These are phyloP conservation scores for Sclerurus mexicanus DNA, from an alignment of 2,113 vertebrate species.

Conservation along the genomic window DNA sequence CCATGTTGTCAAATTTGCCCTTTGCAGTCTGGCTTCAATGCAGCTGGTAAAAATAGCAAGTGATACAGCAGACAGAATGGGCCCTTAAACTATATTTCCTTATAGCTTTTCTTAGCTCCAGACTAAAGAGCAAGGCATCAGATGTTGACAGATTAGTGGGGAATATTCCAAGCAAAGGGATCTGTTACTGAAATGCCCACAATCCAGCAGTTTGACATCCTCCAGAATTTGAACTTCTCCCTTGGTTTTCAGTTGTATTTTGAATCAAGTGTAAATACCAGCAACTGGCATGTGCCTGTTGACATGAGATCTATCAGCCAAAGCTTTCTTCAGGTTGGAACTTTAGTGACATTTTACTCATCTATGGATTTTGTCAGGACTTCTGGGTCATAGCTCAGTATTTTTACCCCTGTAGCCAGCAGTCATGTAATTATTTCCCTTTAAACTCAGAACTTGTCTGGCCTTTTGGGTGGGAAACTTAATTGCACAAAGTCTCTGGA, in stretches of 20 bases:
- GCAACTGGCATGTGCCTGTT: background rate
- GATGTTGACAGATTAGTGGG: conserved; percentile 12
- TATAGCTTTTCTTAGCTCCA: conserved; percentile 57
- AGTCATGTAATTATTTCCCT: background rate
- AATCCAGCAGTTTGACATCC: background rate
- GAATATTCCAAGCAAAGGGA: background rate
- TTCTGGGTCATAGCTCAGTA: background rate
- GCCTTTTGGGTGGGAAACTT: background rate
- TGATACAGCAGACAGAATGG: conserved; percentile 33
- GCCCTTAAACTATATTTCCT: conserved; percentile 21
- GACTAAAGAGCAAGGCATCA: conserved; percentile 47
- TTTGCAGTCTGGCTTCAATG: conserved; percentile 26
- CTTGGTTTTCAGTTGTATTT: background rate
- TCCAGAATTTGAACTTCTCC: background rate
- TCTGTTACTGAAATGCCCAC: background rate
- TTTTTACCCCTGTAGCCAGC: background rate
- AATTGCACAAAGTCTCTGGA: background rate
- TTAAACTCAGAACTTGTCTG: background rate
- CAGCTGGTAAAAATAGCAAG: background rate
- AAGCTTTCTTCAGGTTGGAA: background rate
- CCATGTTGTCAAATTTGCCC: conserved; percentile 24
- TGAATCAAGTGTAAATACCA: background rate
- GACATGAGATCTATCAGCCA: background rate
- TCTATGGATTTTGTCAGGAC: background rate
- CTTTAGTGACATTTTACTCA: background rate